Base-by-base conservation (phyloP, 1,140 invertebrate species). In the Aphelinus atriplicis region DNA sequence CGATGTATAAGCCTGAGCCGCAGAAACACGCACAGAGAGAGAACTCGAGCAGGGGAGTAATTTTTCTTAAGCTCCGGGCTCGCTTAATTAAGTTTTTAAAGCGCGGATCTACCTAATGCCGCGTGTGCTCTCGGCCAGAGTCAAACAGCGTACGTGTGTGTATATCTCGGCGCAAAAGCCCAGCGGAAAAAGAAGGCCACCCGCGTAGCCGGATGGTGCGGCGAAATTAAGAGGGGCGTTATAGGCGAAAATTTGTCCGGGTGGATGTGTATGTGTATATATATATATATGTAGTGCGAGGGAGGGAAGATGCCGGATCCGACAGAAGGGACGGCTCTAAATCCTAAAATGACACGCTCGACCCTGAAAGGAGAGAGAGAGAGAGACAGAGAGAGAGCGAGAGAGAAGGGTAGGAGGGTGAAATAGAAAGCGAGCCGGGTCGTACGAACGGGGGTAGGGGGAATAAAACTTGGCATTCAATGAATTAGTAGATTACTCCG, bases 51-150 rank as follows among this genome's bases (percentile, higher is more conserved):
- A 3, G 7, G 7, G 46, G 2, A 53, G 66, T 70, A 70, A 70
- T 75, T 75, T 70, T 75, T 70, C 66, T 70, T 75, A 70, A 75
- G 61, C 67, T 67, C 46, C 55, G 26, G 26, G 26, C 26, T 26
- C 65, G 67, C 67, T 70, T 75, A 75, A 75, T 75, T 75, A 75
- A 70, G 66, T 75, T 75, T 67, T 70, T 48, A 70, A 64, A 70
- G 61, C 45, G 9, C 10, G 5, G 61, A 56, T 65, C 43, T 57
- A 57, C 61, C n/a, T 64, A 72, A 72, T 64, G n/a, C 61, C 53
- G 7, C n/a, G 2, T n/a, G 47, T 53, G 57, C 51, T 26, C 26
- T 26, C 26, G 26, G 26, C 26, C 26, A 26, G 26, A 26, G 26
- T 26, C 26, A 26, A 26, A 26, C 26, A 26, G 26, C 26, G 26